Evolutionary conservation across 30 jellyfish, hydroid and myxozoan genomes (phyloP), one percentile per base, ranked within the genome.

Genomic region (Calvadosia cruxmelitensis): DNA sequence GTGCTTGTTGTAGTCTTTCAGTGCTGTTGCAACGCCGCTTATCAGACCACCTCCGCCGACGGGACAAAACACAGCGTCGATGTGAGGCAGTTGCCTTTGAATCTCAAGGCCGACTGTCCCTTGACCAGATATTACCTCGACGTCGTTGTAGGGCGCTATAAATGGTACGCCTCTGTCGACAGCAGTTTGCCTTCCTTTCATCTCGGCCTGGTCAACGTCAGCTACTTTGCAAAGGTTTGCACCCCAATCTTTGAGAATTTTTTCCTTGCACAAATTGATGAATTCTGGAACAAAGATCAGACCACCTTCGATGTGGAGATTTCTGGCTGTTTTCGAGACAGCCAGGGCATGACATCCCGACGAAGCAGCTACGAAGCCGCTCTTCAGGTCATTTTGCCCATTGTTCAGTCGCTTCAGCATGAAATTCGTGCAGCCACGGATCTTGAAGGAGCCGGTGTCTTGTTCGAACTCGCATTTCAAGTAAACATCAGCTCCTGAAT

Each of bases 21-120:
- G 3, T 20, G 66, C 73, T 1, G 77, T 2, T 1, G 94, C 86
- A 2, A 86, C 68, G 27, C 96, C 96, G 27, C 92, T 49, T 20
- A 80, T 75, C 15, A 86, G 69, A 1, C 96, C 94, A 32, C 96
- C 96, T 1, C 94, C 96, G 0, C 96, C 96, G 27, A 86, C 96
- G 25, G 96, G 73, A 3, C 73, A 76, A 49, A 86, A 79, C 15
- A 86, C 92, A 5, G 82, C 94, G 65, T 86, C 93, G 3, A 80
- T 80, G 23, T 51, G 49, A 1, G 92, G 93, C n/a, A 80, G 87
- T 10, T 80, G 83, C 7, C 53, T 74, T n/a, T 71, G 67, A 1
- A 86, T 66, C 66, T 86, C 96, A 2, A 57, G 67, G 20, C 93
- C 93, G 29, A 85, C 66, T 3, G 96, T 85, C 30, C 94, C 96